Evolutionary conservation across 2,888 invertebrate genomes (phyloP), one percentile per base, ranked within the genome.

Genomic region (Eupsilia transversa): DNA sequence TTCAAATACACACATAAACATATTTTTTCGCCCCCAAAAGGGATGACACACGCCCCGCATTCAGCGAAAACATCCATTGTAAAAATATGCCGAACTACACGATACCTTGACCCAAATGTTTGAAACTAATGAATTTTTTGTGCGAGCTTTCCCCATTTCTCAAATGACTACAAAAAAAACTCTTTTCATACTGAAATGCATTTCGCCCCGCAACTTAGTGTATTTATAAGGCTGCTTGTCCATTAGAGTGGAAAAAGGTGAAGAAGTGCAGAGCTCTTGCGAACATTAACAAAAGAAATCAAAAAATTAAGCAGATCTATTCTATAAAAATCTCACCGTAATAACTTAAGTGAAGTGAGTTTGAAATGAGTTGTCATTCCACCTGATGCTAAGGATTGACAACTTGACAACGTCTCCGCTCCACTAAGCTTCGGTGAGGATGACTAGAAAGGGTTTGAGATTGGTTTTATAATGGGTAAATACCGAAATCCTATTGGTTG

Each of bases 1-100:
- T 82, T 69, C 79, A 83, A 83, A 86, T 67, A 82, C 83, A 86
- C 72, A 72, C 68, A 82, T 68, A 86, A 72, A 86, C 79, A 78
- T 85, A 59, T 85, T 64, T 72, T 69, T 67, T 66, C 49, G 61
- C 79, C 79, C 72, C 68, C 54, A 27, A 54, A 71, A 82, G 86
- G 69, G 83, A 83, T 82, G 83, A 77, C 86, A 82, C 79, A 72
- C 83, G 56, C 78, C 83, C 72, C 69, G 27, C 56, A 63, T 72
- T 78, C 52, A 66, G 38, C 38, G 43, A 83, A 82, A 77, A 83
- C 83, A 78, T 70, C 82, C 66, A 86, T 72, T 78, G 86, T 82
- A 60, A 77, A 82, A 85, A 82, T 86, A 85, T 85, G 69, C 79
- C 79, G 49, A 82, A 77, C 83, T 72, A 72, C 59, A 4, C 20